These are phyloP conservation scores for Uropetala carovei DNA, from an alignment of 2,888 invertebrate genomes.

Conservation along the genomic window DNA sequence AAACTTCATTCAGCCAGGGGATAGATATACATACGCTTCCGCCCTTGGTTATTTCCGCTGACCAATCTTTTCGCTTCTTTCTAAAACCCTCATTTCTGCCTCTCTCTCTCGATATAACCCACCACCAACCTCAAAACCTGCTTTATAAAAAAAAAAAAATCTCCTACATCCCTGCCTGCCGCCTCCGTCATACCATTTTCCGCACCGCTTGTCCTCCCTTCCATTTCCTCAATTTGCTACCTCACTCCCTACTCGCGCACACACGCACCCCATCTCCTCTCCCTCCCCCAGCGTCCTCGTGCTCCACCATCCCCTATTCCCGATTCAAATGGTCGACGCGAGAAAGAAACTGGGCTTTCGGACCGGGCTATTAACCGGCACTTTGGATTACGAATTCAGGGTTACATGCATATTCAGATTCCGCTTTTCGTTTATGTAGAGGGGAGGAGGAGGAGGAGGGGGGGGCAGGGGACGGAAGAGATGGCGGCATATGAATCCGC, in stretches of 20 bases:
- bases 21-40: neutral
- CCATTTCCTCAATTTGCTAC: too few species aligned
- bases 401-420: slow-evolving; percentile 9
- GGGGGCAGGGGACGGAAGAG: too few species aligned
- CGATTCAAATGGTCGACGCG: neutral
- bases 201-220: neutral
- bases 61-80: neutral
- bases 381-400: neutral
- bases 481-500: neutral
- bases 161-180: neutral
- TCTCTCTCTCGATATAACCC: neutral
- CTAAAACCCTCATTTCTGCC: neutral
- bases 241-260: neutral
- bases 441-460: too few species aligned
- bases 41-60: neutral
- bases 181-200: neutral
- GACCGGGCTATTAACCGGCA: neutral
- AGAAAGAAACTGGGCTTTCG: neutral
- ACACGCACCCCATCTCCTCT: neutral
- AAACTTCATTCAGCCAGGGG: neutral
- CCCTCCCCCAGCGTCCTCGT: neutral
- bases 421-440: neutral
- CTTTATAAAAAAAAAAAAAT: neutral
- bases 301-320: neutral
- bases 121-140: neutral